Evolutionary conservation across 2,888 invertebrate genomes (phyloP).

Genomic region (Drosophila siamana): DNA sequence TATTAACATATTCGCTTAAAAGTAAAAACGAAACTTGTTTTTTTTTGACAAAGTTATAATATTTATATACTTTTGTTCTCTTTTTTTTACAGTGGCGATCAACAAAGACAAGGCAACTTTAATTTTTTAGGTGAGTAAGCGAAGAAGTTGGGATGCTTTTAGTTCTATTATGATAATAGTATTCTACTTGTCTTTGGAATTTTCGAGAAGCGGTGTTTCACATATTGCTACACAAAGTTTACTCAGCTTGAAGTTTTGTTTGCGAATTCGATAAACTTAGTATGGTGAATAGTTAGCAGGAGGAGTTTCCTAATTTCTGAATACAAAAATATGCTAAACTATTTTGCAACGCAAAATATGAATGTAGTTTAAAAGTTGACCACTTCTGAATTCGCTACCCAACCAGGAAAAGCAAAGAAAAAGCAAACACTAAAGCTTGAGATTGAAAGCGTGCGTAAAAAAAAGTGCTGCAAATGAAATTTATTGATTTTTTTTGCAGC

Average conservation of each 20-base stretch:
- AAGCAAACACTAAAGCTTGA: neutral
- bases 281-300: neutral
- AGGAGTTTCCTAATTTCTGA: neutral
- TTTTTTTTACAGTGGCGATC: conserved; percentile 1
- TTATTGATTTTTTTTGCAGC: conserved; percentile 52
- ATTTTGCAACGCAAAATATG: too few relatives aligned
- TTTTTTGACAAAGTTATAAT: too few relatives aligned
- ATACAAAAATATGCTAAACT: neutral
- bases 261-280: neutral
- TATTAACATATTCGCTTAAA: conserved; percentile 13
- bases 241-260: neutral
- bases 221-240: neutral
- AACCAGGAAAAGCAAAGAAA: neutral
- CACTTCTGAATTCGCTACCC: too few relatives aligned
- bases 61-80: neutral
- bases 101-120: neutral
- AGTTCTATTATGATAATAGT: neutral
- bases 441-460: neutral
- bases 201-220: neutral
- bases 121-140: conserved; percentile 11
- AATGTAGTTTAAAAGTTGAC: too few relatives aligned
- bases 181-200: neutral
- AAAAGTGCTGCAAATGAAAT: conserved; percentile 39
- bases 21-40: conserved; percentile 23
- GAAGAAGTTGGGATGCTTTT: neutral